Percentiles rank a stretch among this genome's conserved stretches.
These are phyloP conservation scores for Lithosia quadra DNA, from an alignment of 2,888 invertebrate species.

Conservation along the genomic window DNA sequence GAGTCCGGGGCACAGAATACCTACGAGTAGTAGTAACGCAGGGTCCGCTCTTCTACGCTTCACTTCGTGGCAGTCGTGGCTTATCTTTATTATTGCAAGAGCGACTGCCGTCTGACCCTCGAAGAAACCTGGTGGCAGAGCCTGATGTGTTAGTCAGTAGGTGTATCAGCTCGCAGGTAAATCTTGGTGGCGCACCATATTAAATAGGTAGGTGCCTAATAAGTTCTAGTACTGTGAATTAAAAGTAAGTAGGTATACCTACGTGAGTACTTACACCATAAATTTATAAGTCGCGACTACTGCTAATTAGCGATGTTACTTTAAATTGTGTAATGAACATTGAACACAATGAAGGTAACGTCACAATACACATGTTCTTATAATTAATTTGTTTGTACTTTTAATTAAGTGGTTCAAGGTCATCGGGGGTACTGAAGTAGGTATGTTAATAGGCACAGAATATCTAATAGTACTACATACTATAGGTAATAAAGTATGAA, in stretches of 20 bases:
- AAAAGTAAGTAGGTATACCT: neutral
- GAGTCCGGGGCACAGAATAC: too few relatives aligned
- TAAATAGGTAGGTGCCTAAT: neutral
- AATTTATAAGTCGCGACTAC: neutral
- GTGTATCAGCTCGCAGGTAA: neutral
- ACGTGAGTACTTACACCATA: neutral
- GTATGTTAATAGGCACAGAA: too few relatives aligned
- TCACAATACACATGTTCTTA: neutral
- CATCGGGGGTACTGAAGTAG: neutral
- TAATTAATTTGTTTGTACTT: neutral
- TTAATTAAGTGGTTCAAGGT: neutral
- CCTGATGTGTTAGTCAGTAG: neutral
- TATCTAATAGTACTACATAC: too few relatives aligned
- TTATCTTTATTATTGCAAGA: neutral
- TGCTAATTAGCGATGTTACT: constrained; percentile 4
- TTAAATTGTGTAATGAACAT: neutral
- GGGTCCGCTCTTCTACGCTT: neutral
- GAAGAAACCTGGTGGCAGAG: neutral
- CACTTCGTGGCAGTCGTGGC: neutral
- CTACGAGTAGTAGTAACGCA: too few relatives aligned
- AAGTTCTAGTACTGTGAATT: neutral
- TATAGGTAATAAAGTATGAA: too few relatives aligned
- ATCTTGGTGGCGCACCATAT: too few relatives aligned
- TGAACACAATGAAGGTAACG: neutral
- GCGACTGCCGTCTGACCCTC: neutral